phyloP scores from a whole-genome alignment of 2,888 invertebrate species.

The Rotaria socialis region DNA sequence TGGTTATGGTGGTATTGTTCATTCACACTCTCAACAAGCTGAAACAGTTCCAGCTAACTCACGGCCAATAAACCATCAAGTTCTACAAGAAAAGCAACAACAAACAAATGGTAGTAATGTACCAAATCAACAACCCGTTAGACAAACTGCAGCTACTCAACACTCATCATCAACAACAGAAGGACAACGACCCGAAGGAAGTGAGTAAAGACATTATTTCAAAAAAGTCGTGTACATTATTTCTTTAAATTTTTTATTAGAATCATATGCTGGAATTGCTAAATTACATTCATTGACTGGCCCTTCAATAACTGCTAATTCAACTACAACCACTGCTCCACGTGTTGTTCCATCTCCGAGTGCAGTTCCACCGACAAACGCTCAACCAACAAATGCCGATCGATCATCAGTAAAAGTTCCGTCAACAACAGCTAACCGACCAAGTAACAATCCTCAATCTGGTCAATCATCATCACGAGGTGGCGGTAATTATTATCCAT shows the following conservation, averaged over 20 bases:
- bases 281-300: background rate
- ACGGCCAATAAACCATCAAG: background rate
- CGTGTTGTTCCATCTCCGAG: background rate
- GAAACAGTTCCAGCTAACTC: background rate
- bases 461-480: slow-evolving; percentile 20
- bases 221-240: background rate
- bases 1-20: background rate
- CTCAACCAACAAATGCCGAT: background rate
- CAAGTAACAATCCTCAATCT: background rate
- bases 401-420: background rate
- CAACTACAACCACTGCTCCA: background rate
- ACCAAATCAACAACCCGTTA: background rate
- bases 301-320: background rate
- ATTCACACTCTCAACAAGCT: background rate
- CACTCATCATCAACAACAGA: slow-evolving; percentile 3
- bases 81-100: background rate
- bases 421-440: background rate
- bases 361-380: background rate
- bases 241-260: background rate
- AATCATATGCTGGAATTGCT: slow-evolving; percentile 17
- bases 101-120: background rate
- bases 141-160: background rate
- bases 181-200: background rate
- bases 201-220: background rate
- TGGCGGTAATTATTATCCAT: background rate